phyloP scores from a whole-genome alignment of 2,888 invertebrate genomes.

The Euphydryas editha region DNA sequence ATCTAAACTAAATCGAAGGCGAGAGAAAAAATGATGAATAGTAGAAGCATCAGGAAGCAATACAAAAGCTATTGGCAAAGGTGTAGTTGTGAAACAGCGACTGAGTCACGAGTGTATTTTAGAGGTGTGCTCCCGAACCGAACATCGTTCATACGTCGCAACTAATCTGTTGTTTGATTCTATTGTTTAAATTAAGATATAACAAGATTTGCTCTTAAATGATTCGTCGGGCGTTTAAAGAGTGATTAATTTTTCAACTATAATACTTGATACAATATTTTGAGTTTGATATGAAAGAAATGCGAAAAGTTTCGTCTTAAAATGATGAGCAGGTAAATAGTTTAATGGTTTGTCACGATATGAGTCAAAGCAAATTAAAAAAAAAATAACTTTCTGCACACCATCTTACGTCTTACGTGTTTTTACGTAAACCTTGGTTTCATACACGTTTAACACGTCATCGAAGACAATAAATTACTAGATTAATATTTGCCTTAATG shows the following conservation, averaged over 20 bases:
- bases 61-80: slow-evolving; percentile 80
- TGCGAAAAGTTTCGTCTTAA: background rate
- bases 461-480: background rate
- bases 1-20: slow-evolving; percentile 18
- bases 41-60: slow-evolving; percentile 75
- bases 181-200: slow-evolving; percentile 23
- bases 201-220: background rate
- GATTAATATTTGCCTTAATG: slow-evolving; percentile 17
- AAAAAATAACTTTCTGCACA: too few species aligned
- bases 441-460: background rate
- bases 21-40: slow-evolving; percentile 32
- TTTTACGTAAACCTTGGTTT: too few species aligned
- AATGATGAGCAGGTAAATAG: background rate
- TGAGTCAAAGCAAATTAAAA: too few species aligned
- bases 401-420: too few species aligned
- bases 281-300: too few species aligned
- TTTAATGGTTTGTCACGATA: background rate
- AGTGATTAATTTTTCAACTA: background rate
- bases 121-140: slow-evolving; percentile 49
- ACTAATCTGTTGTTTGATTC: slow-evolving; percentile 31
- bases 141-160: slow-evolving; percentile 23
- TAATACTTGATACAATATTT: too few species aligned
- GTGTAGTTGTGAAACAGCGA: slow-evolving; percentile 74
- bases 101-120: slow-evolving; percentile 77
- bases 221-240: background rate